phyloP scores from a whole-genome alignment of 2,888 invertebrate genomes.

The Hyposoter dolosus region DNA sequence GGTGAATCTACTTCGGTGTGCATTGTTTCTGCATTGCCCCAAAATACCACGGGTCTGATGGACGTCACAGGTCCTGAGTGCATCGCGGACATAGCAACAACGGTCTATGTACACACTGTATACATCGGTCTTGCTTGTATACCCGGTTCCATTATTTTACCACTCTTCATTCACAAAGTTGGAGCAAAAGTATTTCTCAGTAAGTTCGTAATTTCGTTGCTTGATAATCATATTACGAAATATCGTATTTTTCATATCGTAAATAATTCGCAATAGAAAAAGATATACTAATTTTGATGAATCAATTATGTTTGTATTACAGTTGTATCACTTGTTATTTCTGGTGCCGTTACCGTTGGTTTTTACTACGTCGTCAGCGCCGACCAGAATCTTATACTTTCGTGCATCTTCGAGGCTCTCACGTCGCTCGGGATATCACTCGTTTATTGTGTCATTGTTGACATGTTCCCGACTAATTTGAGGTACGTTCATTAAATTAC shows the following conservation, averaged over 20 bases:
- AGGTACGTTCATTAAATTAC: conserved; percentile 89
- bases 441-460: conserved; percentile 92
- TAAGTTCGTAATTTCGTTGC: conserved; percentile 83
- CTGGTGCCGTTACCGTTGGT: conserved; percentile 90
- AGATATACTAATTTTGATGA: neutral
- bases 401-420: conserved; percentile 92
- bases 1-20: conserved; percentile 91
- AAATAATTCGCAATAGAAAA: neutral
- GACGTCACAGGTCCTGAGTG: conserved; percentile 87
- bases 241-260: neutral
- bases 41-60: conserved; percentile 76
- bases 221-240: neutral
- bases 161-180: conserved; percentile 91
- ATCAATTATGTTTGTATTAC: conserved; percentile 72
- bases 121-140: conserved; percentile 93
- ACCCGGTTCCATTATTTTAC: conserved; percentile 92
- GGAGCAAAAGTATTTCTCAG: conserved; percentile 94
- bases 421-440: conserved; percentile 92
- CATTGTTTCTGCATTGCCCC: conserved; percentile 89
- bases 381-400: conserved; percentile 90
- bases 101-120: conserved; percentile 91
- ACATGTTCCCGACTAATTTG: conserved; percentile 92
- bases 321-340: conserved; percentile 92
- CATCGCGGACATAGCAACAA: conserved; percentile 87
- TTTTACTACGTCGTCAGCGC: conserved; percentile 91